A percentile compares a stretch with the other conserved stretches of the same genome.
Evolutionary conservation across 2,113 vertebrate genomes (phyloP).

Genomic region (Antennarius striatus): DNA sequence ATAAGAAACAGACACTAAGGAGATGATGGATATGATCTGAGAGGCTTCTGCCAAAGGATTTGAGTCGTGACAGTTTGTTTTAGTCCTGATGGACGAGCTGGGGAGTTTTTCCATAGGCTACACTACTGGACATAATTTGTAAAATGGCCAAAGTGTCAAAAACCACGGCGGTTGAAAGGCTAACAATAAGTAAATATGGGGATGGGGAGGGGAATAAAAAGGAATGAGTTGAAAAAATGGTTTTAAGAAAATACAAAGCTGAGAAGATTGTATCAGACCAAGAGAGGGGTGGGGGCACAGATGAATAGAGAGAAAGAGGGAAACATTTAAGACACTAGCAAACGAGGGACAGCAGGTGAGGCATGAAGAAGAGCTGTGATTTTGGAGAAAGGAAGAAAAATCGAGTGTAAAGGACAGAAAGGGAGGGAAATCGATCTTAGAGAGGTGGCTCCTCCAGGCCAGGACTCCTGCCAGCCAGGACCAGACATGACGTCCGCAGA

Average conservation of each 20-base stretch:
- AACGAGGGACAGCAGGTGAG: constrained; percentile 3
- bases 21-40: neutral
- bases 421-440: constrained; percentile 78
- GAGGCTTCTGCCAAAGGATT: constrained; percentile 1
- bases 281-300: neutral
- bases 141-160: constrained; percentile 27
- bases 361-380: neutral
- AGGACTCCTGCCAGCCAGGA: constrained; percentile 91
- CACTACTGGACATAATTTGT: constrained; percentile 17
- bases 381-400: constrained; percentile 1
- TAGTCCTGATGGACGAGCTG: constrained; percentile 8
- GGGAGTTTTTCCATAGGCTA: constrained; percentile 16
- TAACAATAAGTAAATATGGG: neutral
- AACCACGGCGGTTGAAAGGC: neutral
- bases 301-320: neutral
- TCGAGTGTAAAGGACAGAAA: constrained; percentile 57
- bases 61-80: constrained; percentile 7
- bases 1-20: constrained; percentile 70
- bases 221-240: constrained; percentile 5
- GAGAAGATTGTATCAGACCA: neutral
- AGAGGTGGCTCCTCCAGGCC: constrained; percentile 83
- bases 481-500: constrained; percentile 94
- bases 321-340: neutral
- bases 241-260: constrained; percentile 22
- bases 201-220: constrained; percentile 17